Conservation (phyloP, 2,888 invertebrate species). For the Drosophila parthenogenetica region DNA sequence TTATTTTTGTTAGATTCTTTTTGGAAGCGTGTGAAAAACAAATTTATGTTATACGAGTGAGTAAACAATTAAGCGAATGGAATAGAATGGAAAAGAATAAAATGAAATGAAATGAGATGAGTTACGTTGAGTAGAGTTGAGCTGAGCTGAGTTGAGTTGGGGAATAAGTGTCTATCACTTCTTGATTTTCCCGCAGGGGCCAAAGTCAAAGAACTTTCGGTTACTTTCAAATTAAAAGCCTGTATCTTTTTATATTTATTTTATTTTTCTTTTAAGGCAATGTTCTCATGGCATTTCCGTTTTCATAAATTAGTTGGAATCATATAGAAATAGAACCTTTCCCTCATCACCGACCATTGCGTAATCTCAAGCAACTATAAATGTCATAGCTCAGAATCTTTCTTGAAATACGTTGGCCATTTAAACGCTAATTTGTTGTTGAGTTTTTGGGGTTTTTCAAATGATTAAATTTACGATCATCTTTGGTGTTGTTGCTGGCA, state of each 20-base stretch:
- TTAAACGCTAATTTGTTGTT: conserved; percentile 52
- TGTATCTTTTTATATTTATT: conserved; percentile 6
- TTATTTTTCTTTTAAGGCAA: conserved; percentile 26
- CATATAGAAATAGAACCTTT: conserved; percentile 34
- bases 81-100: conserved; percentile 38
- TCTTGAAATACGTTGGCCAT: conserved; percentile 20
- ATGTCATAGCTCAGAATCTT: conserved; percentile 50
- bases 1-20: conserved; percentile 16
- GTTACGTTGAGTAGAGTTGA: conserved; percentile 11
- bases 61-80: conserved; percentile 67
- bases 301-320: conserved; percentile 62
- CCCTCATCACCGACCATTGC: conserved; percentile 37
- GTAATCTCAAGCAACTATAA: conserved; percentile 54
- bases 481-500: conserved; percentile 42
- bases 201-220: conserved; percentile 70
- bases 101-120: conserved; percentile 18
- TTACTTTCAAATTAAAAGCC: conserved; percentile 65
- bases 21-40: conserved; percentile 70
- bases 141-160: conserved; percentile 15
- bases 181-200: conserved; percentile 31
- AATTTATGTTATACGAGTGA: conserved; percentile 52
- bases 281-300: conserved; percentile 66
- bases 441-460: conserved; percentile 1
- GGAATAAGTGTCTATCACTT: conserved; percentile 23
- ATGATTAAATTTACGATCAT: conserved; percentile 41